Evolutionary conservation across 2,888 invertebrate genomes (phyloP), one percentile per base, ranked within the genome.

Genomic region (Pristionchus maxplancki): DNA sequence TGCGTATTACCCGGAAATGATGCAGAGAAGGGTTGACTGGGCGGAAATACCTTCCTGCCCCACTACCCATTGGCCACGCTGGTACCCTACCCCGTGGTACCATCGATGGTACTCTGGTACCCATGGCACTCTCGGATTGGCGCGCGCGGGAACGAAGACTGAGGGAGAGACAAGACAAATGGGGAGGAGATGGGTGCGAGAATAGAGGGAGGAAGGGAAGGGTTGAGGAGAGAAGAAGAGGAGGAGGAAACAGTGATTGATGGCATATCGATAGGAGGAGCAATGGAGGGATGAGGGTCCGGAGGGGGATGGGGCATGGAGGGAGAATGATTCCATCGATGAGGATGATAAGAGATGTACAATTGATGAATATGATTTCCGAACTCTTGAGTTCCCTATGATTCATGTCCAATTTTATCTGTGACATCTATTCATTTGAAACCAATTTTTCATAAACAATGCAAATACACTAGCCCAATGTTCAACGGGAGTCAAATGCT

Each of bases 201-300:
- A 74, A 74, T 74, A 67, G 71, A 40, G 78, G 28, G 34, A 40
- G 85, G 37, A 31, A 34, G 62, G 31, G 71, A 71, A 28, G 50
- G 20, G 11, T n/a, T 15, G 50, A 31, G 28, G 31, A 24, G 34
- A 48, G 83, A 44, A 34, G 58, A 24, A 9, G 58, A 44, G 53
- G 71, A 50, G 50, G 34, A 40, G 31, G 50, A 48, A 53, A 50
- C 71, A 31, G 71, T 50, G 86, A 87, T 87, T 87, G 86, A 87
- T 87, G 86, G n/a, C 86, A 37, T 87, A 87, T 87, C 86, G 86
- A 87, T 87, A 87, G 34, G 86, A 67, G 50, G 37, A 34, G 37
- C 20, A 85, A n/a, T n/a, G 44, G 71, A 50, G 84, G 37, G 67
- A 64, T 58, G 85, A 64, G 40, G n/a, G 64, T 24, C 31, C 31